phyloP scores from a whole-genome alignment of 2,113 vertebrate genomes.

The Protobothrops mucrosquamatus region DNA sequence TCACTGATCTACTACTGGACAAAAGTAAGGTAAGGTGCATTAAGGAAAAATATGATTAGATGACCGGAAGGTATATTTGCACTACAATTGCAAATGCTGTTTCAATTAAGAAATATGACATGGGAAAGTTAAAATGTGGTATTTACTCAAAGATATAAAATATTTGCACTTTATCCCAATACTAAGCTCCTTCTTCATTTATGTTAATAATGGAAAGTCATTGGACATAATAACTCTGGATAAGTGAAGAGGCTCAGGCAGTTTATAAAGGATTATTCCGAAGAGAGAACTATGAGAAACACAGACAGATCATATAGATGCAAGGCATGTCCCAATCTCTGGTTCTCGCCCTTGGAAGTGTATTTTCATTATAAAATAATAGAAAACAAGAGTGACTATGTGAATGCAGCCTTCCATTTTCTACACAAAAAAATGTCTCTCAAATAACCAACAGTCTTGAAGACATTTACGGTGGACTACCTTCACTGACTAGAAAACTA shows the following conservation, averaged over 20 bases:
- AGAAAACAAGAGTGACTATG: background rate
- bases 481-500: conserved; percentile 43
- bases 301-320: background rate
- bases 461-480: background rate
- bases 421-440: background rate
- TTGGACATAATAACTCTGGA: background rate
- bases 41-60: background rate
- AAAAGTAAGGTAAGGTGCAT: background rate
- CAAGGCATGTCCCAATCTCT: background rate
- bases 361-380: background rate
- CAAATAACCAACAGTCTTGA: background rate
- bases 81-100: background rate
- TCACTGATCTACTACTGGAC: background rate
- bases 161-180: background rate
- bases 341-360: background rate
- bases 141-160: conserved; percentile 4
- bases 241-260: background rate
- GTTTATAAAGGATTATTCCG: background rate
- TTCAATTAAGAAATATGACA: background rate
- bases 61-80: background rate
- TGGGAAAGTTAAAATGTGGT: conserved; percentile 15
- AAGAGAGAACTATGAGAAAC: background rate
- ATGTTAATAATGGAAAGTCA: background rate
- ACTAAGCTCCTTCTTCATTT: conserved; percentile 4
- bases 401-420: background rate